Evolutionary conservation across 2,797 vertebrate genomes (phyloP), one percentile per base, ranked within the genome.

Genomic region (Helicolenus hilgendorfi): DNA sequence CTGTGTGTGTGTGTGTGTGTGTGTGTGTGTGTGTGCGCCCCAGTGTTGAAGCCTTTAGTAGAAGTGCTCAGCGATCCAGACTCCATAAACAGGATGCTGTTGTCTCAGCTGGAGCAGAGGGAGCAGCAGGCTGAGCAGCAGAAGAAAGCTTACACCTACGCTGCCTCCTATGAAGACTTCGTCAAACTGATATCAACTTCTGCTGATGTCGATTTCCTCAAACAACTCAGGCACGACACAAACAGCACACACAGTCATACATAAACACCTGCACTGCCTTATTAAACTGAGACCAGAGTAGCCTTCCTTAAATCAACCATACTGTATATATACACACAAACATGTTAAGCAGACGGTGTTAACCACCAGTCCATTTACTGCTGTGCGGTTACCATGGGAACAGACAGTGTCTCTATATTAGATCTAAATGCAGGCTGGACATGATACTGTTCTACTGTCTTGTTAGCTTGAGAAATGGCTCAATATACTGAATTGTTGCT

Each of bases 111-210:
- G 97, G 99, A 99, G 94, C 98, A 98, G 95, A 96, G 99, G 87
- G 99, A 99, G 91, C 98, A 98, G 96, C 96, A 98, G 96, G 98
- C 97, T 62, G 98, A 99, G 80, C 99, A 98, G 91, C 99, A 99
- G 96, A 99, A 98, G 96, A 98, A 99, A 96, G 98, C 98, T 82
- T 99, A 99, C 96, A 99, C 98, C 63, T 99, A 99, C 29, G 98
- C 99, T 75, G 98, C 99, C 90, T 99, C 99, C 77, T 99, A 99
- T 15, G 99, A 99, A 94, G 99, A 99, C 90, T 99, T 99, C 95
- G 98, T 99, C 97, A 99, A 99, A 92, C 98, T 99, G 79, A 99
- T 99, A 95, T 98, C 97, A 93, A 98, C 98, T 96, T 99, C 97
- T 90, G 96, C 98, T 0, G 98, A 99, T 91, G 95, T 99, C 77